A percentile compares a stretch with the other conserved stretches of the same genome.
Conservation (phyloP, 2,888 invertebrate genomes). For the Sthenelais limicola region DNA sequence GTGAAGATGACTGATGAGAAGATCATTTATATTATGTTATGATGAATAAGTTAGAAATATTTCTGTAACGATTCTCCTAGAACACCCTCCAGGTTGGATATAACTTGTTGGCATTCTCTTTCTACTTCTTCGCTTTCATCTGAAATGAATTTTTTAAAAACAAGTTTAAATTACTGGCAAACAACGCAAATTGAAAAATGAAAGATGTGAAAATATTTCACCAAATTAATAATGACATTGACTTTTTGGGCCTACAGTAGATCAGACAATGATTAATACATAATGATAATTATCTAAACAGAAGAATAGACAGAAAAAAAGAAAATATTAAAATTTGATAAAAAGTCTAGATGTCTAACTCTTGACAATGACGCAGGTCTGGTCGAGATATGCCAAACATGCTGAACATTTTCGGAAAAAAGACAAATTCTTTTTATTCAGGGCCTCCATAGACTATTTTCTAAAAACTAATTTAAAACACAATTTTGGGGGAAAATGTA, state of each 20-base stretch:
- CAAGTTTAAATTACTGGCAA: background rate
- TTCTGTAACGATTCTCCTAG: conserved; percentile 89
- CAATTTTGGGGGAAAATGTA: too few species aligned
- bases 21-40: too few species aligned
- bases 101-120: conserved; percentile 83
- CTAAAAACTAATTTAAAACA: too few species aligned
- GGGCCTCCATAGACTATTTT: too few species aligned
- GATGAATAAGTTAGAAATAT: conserved; percentile 73
- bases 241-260: background rate
- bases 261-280: background rate
- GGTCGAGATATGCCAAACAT: too few species aligned
- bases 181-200: too few species aligned
- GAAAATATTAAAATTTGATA: background rate
- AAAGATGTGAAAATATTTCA: too few species aligned
- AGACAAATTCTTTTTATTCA: too few species aligned
- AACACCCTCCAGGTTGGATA: conserved; percentile 87
- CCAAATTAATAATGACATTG: background rate
- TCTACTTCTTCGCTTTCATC: conserved; percentile 81
- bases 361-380: background rate
- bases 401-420: too few species aligned
- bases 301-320: too few species aligned
- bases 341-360: background rate
- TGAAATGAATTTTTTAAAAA: conserved; percentile 55
- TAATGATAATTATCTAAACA: background rate
- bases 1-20: too few species aligned